Conservation (phyloP, 2,888 invertebrate species). For the Melanostoma mellinum region DNA sequence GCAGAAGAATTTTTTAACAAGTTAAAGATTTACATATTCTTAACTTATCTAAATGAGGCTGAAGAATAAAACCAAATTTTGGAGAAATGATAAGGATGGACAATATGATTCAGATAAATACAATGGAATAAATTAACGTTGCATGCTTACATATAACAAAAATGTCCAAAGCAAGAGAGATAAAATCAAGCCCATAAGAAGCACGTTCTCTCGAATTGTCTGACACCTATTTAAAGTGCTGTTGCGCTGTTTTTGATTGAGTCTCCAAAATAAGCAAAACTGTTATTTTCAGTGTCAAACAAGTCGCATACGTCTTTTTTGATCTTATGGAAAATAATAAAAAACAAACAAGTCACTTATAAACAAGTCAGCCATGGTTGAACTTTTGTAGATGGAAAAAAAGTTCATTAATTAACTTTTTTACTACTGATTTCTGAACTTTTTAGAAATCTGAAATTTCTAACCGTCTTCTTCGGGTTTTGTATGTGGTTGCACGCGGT, state of each 20-base stretch:
- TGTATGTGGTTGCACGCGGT: slow-evolving; percentile 75
- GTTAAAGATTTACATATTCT: slow-evolving; percentile 48
- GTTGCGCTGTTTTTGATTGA: slow-evolving; percentile 46
- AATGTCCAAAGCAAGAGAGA: slow-evolving; percentile 72
- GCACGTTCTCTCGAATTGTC: slow-evolving; percentile 65
- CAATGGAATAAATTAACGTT: slow-evolving; percentile 75
- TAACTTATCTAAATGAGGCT: slow-evolving; percentile 1
- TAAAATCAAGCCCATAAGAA: slow-evolving; percentile 69
- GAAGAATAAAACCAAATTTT: slow-evolving; percentile 9
- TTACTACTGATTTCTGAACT: slow-evolving; percentile 62
- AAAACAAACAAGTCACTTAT: slow-evolving; percentile 62
- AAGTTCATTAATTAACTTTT: slow-evolving; percentile 48
- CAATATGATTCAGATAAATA: slow-evolving; percentile 32
- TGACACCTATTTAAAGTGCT: slow-evolving; percentile 55
- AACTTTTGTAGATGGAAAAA: slow-evolving; percentile 54
- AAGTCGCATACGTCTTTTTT: slow-evolving; percentile 58
- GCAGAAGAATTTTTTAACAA: slow-evolving; percentile 51
- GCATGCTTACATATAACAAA: slow-evolving; percentile 79
- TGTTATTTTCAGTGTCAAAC: slow-evolving; percentile 68
- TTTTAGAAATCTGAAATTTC: slow-evolving; percentile 74
- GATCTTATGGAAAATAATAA: slow-evolving; percentile 63
- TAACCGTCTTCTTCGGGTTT: slow-evolving; percentile 84
- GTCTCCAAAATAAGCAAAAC: slow-evolving; percentile 47
- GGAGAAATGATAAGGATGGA: slow-evolving; percentile 20
- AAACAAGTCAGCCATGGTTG: slow-evolving; percentile 59